Evolutionary conservation across 2,797 vertebrate genomes (phyloP), one percentile per base, ranked within the genome.

Genomic region (Rhinoraja longicauda): DNA sequence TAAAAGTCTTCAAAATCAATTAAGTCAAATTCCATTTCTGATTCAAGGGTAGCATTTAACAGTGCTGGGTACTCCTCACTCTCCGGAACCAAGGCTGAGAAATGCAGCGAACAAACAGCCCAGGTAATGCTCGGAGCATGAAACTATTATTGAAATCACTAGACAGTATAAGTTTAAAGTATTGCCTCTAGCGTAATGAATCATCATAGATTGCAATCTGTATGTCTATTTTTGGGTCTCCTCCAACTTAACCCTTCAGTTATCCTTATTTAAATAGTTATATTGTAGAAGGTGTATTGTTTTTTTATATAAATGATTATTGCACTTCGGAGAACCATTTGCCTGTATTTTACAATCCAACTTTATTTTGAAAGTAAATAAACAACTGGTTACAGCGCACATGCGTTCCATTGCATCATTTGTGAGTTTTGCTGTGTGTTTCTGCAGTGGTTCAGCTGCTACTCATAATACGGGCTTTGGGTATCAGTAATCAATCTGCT

Each of bases 381-480:
- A 72, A 70, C 24, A 73, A 73, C 9, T 39, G 32, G 64, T 73
- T 29, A 64, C 57, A 62, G 32, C 62, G 62, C 19, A 86, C 32
- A 62, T 36, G 32, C 64, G 8, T 36, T 29, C 86, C 36, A 78
- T 62, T 86, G 24, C 59, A n/a, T n/a, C 86, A 53, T 91, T 91
- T 91, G 67, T 91, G 67, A 73, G 67, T 9, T 64, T 91, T 53
- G 45, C 4, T 53, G 6, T 6, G 45, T 53, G 45, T 53, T 53
- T 53, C 53, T 13, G 67, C 32, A 91, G 72, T 72, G 90, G 90
- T 72, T 91, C 90, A 91, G 67, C 90, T 72, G 36, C 32, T 45
- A 73, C 13, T 53, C 90, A 91, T 91, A 91, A 91, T 72, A 45
- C 91, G 90, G 90, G 90, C 64, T 45, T 88, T 72, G 88, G 59